These are phyloP conservation scores for Sebastes trivittatus DNA, from an alignment of 2,797 vertebrate genomes.

Conservation along the genomic window DNA sequence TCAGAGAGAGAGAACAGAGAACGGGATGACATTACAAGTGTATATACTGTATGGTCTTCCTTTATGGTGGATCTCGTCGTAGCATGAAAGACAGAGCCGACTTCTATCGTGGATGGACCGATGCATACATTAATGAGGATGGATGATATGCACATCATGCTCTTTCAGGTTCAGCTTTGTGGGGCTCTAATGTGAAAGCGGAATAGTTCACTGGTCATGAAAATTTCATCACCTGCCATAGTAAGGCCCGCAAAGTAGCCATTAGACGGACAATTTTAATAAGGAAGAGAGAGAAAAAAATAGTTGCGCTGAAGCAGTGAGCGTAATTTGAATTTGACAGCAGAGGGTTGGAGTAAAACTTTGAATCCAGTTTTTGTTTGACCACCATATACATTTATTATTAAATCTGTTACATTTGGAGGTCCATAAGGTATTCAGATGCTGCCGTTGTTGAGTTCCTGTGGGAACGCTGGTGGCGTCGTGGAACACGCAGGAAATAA, in stretches of 20 bases:
- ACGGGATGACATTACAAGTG: slow-evolving; percentile 35
- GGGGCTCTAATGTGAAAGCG: slow-evolving; percentile 54
- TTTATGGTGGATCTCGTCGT: slow-evolving; percentile 20
- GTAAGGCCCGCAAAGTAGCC: slow-evolving; percentile 64
- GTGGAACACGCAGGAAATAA: not conserved
- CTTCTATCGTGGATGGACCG: slow-evolving; percentile 25
- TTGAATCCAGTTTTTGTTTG: slow-evolving; percentile 27
- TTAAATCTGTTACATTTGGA: slow-evolving; percentile 19
- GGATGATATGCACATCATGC: slow-evolving; percentile 52
- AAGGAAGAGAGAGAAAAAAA: slow-evolving; percentile 35
- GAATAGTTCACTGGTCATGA: slow-evolving; percentile 71
- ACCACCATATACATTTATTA: slow-evolving; percentile 12
- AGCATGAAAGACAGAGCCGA: slow-evolving; percentile 27
- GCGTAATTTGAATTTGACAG: slow-evolving; percentile 53
- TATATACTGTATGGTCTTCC: slow-evolving; percentile 6
- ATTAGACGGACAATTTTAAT: slow-evolving; percentile 66
- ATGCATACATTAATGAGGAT: slow-evolving; percentile 74
- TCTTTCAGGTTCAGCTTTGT: slow-evolving; percentile 61
- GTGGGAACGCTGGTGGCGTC: not conserved
- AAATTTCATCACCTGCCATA: slow-evolving; percentile 64
- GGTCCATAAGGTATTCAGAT: not conserved
- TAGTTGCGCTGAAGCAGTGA: slow-evolving; percentile 11
- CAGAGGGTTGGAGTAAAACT: slow-evolving; percentile 26
- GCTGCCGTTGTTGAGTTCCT: not conserved
- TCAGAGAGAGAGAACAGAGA: slow-evolving; percentile 25